A percentile compares a stretch with the other conserved stretches of the same genome.
phyloP scores from a whole-genome alignment of 2,113 vertebrate species.

The Halcyon malimbica region DNA sequence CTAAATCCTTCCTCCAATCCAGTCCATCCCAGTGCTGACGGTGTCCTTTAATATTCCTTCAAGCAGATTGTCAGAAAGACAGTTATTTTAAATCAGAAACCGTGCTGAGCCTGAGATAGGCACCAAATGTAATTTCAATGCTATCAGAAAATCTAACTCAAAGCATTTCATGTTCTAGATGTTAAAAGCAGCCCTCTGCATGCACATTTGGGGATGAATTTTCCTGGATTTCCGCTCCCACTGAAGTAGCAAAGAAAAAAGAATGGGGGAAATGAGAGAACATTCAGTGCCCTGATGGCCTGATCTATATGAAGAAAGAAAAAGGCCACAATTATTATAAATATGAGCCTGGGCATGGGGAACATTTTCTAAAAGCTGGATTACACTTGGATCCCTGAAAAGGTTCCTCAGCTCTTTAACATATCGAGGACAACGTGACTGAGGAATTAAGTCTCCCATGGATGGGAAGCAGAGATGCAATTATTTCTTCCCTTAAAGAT shows the following conservation, averaged over 20 bases:
- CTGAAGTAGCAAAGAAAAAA: neutral
- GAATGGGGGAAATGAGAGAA: neutral
- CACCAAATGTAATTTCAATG: neutral
- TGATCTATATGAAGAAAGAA: neutral
- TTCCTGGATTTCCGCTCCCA: neutral
- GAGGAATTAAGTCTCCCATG: neutral
- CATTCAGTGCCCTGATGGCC: neutral
- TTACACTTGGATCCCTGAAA: neutral
- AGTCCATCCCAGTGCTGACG: neutral
- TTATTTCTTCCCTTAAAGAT: neutral
- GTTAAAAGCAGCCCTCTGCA: neutral
- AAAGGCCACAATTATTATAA: neutral
- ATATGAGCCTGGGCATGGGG: rapidly evolving
- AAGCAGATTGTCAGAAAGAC: neutral
- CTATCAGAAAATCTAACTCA: neutral
- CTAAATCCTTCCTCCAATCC: neutral
- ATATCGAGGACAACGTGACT: neutral
- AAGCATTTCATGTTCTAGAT: neutral
- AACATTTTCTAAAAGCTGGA: neutral
- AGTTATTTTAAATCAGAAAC: neutral
- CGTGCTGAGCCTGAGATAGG: neutral
- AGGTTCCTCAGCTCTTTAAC: neutral
- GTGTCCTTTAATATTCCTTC: neutral
- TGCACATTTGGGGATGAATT: neutral
- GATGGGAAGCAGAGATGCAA: neutral